phyloP scores from a whole-genome alignment of 2,113 vertebrate genomes.

The Micronycteris hirsuta region DNA sequence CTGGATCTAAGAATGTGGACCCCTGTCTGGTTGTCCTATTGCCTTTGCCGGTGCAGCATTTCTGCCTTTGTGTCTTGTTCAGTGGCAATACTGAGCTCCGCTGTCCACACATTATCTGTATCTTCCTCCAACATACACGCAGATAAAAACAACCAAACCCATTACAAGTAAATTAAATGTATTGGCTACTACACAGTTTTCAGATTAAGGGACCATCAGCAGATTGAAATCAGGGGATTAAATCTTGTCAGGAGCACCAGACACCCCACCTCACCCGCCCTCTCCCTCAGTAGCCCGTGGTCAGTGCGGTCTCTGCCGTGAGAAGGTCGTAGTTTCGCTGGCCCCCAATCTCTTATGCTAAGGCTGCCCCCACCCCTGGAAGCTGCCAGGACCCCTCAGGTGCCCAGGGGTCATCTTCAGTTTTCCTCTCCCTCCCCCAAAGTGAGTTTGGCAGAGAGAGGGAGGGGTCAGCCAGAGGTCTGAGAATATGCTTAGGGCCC shows the following conservation, averaged over 20 bases:
- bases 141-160: neutral
- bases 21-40: neutral
- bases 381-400: neutral
- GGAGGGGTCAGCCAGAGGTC: neutral
- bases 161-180: conserved; percentile 51
- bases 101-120: neutral
- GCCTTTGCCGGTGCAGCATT: neutral
- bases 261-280: neutral
- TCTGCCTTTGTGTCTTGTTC: neutral
- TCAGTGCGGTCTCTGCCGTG: fast-evolving
- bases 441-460: neutral
- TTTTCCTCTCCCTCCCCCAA: too few species aligned
- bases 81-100: neutral
- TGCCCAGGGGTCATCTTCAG: neutral
- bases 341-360: too few species aligned
- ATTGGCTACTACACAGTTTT: conserved; percentile 62
- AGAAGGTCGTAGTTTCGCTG: neutral
- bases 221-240: conserved; percentile 77
- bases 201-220: conserved; percentile 51
- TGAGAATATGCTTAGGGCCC: neutral
- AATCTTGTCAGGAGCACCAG: neutral
- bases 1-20: neutral
- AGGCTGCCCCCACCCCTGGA: neutral
- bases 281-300: neutral
- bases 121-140: neutral